Conservation (phyloP, 2,888 invertebrate species). For the Bimastos eiseni region DNA sequence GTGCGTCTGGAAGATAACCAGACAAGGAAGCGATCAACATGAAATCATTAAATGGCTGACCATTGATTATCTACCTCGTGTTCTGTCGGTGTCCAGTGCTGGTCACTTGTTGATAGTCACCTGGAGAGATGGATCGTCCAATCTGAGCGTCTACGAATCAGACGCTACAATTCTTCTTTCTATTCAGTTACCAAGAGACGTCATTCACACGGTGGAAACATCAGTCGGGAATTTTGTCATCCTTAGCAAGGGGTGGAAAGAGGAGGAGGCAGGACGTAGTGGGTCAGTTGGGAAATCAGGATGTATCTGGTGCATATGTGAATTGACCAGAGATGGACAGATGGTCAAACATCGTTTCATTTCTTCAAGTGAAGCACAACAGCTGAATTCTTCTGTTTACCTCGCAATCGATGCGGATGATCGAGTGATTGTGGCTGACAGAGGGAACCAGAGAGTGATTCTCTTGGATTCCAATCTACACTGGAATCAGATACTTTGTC, state of each 20-base stretch:
- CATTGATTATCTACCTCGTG: background rate
- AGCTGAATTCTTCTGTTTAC: too few relatives aligned
- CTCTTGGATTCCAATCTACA: too few relatives aligned
- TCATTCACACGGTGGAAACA: background rate
- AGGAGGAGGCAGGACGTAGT: background rate
- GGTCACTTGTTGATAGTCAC: background rate
- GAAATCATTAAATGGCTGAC: background rate
- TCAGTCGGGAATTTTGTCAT: background rate
- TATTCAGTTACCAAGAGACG: background rate
- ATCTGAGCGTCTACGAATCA: background rate
- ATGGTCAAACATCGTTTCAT: background rate
- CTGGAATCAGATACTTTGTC: background rate
- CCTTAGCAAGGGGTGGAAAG: background rate
- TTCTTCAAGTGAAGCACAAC: background rate
- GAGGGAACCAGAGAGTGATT: too few relatives aligned
- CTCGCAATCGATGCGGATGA: too few relatives aligned
- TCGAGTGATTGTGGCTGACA: too few relatives aligned
- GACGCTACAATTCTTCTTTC: background rate
- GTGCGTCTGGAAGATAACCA: background rate
- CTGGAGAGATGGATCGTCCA: background rate
- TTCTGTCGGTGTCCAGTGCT: background rate
- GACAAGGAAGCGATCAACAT: background rate
- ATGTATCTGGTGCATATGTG: background rate
- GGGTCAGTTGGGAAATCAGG: background rate
- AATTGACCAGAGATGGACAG: background rate